phyloP scores from a whole-genome alignment of 2,113 vertebrate genomes.

The Cinclus mexicanus region DNA sequence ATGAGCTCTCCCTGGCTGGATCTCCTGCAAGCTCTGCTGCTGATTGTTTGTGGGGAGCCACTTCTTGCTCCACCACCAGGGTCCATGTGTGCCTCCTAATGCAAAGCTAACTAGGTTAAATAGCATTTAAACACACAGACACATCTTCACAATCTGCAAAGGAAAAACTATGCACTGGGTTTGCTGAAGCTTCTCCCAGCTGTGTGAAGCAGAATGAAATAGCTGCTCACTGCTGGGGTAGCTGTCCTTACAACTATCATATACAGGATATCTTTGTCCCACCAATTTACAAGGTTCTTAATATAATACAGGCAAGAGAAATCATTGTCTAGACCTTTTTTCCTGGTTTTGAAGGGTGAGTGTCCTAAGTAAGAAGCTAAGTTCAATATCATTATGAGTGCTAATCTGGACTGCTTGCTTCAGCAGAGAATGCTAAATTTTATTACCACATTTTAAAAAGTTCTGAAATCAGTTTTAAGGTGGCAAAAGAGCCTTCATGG shows the following conservation, averaged over 20 bases:
- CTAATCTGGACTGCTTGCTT: not conserved
- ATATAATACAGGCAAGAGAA: not conserved
- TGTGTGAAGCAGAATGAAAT: not conserved
- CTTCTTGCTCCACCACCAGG: not conserved
- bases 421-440: not conserved
- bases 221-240: not conserved
- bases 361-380: not conserved
- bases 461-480: not conserved
- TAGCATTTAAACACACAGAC: not conserved
- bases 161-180: not conserved
- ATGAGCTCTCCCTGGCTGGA: accelerated
- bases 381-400: not conserved
- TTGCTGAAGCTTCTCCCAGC: not conserved
- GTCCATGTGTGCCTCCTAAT: accelerated
- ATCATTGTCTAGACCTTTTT: not conserved
- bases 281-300: not conserved
- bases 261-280: not conserved
- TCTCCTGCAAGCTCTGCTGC: not conserved
- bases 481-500: not conserved
- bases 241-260: not conserved
- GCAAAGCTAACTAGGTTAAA: not conserved
- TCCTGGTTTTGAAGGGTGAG: not conserved
- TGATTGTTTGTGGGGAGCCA: accelerated
- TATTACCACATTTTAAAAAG: not conserved
- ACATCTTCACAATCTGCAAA: not conserved